Conservation (phyloP, 2,113 vertebrate genomes). For the Bujurquina vittata region DNA sequence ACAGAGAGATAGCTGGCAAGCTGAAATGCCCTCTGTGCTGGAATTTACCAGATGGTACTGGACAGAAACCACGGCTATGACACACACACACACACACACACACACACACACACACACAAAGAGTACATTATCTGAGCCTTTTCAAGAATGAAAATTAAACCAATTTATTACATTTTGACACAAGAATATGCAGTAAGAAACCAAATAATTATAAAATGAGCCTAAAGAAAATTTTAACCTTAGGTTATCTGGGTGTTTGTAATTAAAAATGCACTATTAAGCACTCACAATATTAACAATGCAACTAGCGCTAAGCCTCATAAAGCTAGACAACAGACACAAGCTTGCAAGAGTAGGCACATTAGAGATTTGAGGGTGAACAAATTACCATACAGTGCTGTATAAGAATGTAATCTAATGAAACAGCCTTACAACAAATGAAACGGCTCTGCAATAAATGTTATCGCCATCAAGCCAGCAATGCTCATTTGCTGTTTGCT, state of each 20-base stretch:
- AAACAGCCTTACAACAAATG: background rate
- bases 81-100: constrained; percentile 5
- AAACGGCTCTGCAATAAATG: background rate
- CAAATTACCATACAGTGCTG: background rate
- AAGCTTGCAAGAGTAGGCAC: background rate
- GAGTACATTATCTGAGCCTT: background rate
- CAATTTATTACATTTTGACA: background rate
- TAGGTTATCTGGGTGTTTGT: background rate
- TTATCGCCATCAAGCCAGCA: background rate
- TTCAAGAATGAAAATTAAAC: constrained; percentile 3
- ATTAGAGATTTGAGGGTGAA: background rate
- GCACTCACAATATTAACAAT: background rate
- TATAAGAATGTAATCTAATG: background rate
- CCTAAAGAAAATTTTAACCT: background rate
- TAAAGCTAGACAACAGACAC: background rate
- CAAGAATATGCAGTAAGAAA: background rate
- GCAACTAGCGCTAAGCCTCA: background rate
- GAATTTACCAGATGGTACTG: constrained; percentile 70
- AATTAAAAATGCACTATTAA: background rate
- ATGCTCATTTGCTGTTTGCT: background rate
- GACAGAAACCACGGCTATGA: constrained; percentile 58
- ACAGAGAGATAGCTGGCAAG: constrained; percentile 49
- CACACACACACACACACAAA: constrained; percentile 10
- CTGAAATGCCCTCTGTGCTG: constrained; percentile 64
- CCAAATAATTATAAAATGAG: background rate